Evolutionary conservation across 1,140 invertebrate genomes (phyloP).

Genomic region (Drosophila eugracilis): DNA sequence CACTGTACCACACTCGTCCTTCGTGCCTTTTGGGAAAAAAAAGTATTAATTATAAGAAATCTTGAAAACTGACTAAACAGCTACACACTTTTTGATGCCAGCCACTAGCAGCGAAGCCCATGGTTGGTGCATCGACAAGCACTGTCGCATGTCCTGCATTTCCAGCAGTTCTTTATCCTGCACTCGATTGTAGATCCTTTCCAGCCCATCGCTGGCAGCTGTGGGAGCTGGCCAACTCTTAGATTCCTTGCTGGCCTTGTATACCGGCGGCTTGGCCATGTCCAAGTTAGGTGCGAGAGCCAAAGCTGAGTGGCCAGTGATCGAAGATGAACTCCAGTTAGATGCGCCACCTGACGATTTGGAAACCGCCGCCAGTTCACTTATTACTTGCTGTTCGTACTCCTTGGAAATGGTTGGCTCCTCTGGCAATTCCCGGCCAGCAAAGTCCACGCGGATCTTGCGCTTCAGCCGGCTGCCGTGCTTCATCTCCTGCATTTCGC

Average conservation of each 20-base stretch:
- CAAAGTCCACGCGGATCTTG: slow-evolving; percentile 94
- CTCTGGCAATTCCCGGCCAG: slow-evolving; percentile 87
- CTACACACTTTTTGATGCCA: slow-evolving; percentile 94
- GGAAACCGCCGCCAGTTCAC: slow-evolving; percentile 77
- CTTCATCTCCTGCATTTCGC: slow-evolving; percentile 89
- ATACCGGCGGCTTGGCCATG: slow-evolving; percentile 47
- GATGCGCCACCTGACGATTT: slow-evolving; percentile 22
- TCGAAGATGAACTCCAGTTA: not conserved
- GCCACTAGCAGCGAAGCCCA: slow-evolving; percentile 96
- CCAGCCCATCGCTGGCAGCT: slow-evolving; percentile 53
- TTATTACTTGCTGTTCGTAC: slow-evolving; percentile 85
- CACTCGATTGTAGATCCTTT: slow-evolving; percentile 86
- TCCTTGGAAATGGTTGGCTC: slow-evolving; percentile 86
- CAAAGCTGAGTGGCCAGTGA: slow-evolving; percentile 57
- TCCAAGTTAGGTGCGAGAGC: slow-evolving; percentile 46
- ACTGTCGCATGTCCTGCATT: slow-evolving; percentile 95
- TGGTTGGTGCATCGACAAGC: slow-evolving; percentile 98
- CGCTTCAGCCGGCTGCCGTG: slow-evolving; percentile 89
- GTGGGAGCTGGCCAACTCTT: slow-evolving; percentile 20
- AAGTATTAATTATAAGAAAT: no score
- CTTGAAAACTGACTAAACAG: not conserved
- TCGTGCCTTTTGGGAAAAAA: slow-evolving; percentile 90
- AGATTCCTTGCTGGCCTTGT: slow-evolving; percentile 37
- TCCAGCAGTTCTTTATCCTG: slow-evolving; percentile 94
- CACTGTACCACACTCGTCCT: slow-evolving; percentile 96